Conservation (phyloP, 2,797 vertebrate genomes). For the Synanceia verrucosa region DNA sequence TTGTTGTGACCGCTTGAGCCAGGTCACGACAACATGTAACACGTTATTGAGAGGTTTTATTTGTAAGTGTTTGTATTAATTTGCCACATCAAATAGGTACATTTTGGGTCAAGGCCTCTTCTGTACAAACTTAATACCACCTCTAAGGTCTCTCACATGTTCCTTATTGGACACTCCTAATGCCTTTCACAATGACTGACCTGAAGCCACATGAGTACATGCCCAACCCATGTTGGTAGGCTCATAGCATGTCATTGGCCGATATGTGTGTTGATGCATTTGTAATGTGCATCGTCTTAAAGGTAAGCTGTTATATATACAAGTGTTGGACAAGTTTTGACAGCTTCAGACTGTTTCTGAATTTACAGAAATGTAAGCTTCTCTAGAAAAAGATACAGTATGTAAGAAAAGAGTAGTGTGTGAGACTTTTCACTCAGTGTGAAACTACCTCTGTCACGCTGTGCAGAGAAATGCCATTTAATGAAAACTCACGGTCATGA, state of each 20-base stretch:
- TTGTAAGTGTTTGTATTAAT: background rate
- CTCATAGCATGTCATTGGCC: background rate
- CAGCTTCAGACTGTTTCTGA: background rate
- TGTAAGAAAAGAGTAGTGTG: background rate
- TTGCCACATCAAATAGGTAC: background rate
- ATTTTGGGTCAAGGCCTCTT: too few species aligned
- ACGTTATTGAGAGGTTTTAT: background rate
- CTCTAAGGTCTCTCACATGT: background rate
- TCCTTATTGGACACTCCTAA: background rate
- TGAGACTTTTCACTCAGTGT: background rate
- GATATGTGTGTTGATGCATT: background rate
- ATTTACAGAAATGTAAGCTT: background rate
- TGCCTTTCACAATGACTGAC: background rate
- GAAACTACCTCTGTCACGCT: background rate
- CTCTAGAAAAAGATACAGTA: background rate
- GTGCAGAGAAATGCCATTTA: too few species aligned
- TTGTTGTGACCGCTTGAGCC: too few species aligned
- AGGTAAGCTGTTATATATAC: background rate
- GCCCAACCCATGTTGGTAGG: background rate
- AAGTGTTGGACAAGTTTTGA: background rate
- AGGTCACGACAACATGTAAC: background rate
- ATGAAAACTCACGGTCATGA: conserved; percentile 98
- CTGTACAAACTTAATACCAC: background rate
- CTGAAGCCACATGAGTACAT: background rate
- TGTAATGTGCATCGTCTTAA: background rate